A percentile compares a stretch with the other conserved stretches of the same genome.
Evolutionary conservation across 2,888 invertebrate species (phyloP).

Genomic region (Cloeon dipterum): DNA sequence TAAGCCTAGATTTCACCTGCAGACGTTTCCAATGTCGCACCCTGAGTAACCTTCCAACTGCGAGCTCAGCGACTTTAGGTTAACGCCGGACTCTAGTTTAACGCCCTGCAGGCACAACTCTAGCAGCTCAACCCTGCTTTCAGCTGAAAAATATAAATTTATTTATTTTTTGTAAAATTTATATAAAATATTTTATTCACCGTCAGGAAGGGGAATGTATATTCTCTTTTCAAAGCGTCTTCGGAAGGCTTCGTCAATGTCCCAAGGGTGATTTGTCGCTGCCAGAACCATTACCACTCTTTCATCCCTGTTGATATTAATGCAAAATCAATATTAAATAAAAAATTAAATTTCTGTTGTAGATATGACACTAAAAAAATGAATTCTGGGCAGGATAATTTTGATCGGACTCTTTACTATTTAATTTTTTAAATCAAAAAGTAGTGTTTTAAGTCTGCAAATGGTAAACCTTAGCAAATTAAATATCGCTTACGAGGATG

Average conservation of each 20-base stretch:
- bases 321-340: constrained; percentile 3
- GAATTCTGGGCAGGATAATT: not conserved
- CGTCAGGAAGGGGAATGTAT: constrained; percentile 65
- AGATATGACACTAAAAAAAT: not conserved
- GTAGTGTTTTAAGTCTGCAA: too few species aligned
- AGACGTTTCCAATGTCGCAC: constrained; percentile 73
- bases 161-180: not conserved
- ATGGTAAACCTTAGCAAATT: too few species aligned
- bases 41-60: constrained; percentile 63
- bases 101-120: constrained; percentile 47
- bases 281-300: constrained; percentile 49
- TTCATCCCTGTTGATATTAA: constrained; percentile 7
- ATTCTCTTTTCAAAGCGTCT: constrained; percentile 71
- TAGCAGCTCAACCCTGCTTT: constrained; percentile 38
- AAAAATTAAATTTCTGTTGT: not conserved
- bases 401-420: not conserved
- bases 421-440: not conserved
- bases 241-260: constrained; percentile 68
- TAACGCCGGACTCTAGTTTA: constrained; percentile 31
- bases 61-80: constrained; percentile 33
- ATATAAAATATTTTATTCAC: constrained; percentile 15
- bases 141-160: constrained; percentile 22
- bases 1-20: constrained; percentile 42
- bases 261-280: constrained; percentile 84
- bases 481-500: too few species aligned